Evolutionary conservation across 2,113 vertebrate genomes (phyloP), one percentile per base, ranked within the genome.

Genomic region (human): DNA sequence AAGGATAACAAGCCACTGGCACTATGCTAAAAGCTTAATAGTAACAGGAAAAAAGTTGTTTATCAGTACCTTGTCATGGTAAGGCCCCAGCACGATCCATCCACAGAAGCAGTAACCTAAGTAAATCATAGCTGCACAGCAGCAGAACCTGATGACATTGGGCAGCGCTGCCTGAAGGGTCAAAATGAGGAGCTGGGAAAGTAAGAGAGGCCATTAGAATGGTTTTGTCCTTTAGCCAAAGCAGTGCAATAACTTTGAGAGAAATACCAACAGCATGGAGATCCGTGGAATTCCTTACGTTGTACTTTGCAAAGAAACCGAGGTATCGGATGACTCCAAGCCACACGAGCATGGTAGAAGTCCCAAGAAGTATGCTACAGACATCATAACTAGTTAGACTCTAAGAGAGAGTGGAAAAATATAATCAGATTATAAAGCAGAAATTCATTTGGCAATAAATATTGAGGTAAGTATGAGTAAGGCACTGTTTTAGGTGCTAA

Each of bases 81-180:
- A 99, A 16, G 99, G 99, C 6, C 99, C 99, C 40, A 99, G 98
- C 5, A 99, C 99, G 59, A 99, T 99, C 99, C 99, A 99, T 8
- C 99, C 99, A 94, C 99, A 99, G 99, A 99, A 99, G 95, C 99
- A 99, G 64, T 99, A 99, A 48, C 99, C 99, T 38, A 99, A 97
- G 97, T 99, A 99, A 98, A 99, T 99, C 99, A 99, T 99, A 76
- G 99, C 99, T 0, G 99, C 99, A n/a, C 99, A 99, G 52, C 99
- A 99, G 97, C 99, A 99, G 98, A 99, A 99, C 32, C 99, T 99
- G 85, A 99, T 98, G 43, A 99, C 99, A 0, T 98, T 99, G 59
- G 99, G 99, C 72, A 99, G 98, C 0, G 99, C 99, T 1, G 99
- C 99, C 97, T 99, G 99, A 55, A 99, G 98, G 0, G 99, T 99